These are phyloP conservation scores for Molossus alvarezi DNA, from an alignment of 2,797 vertebrate species.

Conservation along the genomic window DNA sequence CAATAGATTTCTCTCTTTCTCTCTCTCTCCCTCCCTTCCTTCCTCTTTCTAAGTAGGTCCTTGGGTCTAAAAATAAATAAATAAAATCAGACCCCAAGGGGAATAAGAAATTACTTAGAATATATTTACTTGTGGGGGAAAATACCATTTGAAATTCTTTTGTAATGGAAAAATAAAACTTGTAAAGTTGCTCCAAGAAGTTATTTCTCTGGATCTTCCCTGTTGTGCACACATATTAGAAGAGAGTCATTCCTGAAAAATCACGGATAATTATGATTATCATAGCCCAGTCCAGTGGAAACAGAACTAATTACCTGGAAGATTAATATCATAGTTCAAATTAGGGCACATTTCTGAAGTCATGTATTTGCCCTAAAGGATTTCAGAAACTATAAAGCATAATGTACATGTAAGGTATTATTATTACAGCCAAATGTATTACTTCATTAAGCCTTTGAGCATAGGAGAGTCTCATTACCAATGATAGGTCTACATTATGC, in stretches of 20 bases:
- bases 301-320: constrained; percentile 37
- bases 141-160: not conserved
- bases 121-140: not conserved
- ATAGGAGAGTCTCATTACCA: not conserved
- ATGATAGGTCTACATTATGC: not conserved
- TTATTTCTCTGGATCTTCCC: not conserved
- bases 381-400: constrained; percentile 53
- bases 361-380: constrained; percentile 48
- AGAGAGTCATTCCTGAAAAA: constrained; percentile 8
- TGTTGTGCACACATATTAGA: not conserved
- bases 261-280: not conserved
- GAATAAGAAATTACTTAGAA: constrained; percentile 35
- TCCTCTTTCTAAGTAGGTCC: too few relatives aligned
- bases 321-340: constrained; percentile 52
- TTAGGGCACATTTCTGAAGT: constrained; percentile 28
- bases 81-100: not conserved
- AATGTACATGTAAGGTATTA: not conserved
- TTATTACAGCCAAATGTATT: constrained; percentile 20
- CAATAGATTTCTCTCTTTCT: too few relatives aligned
- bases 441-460: constrained; percentile 30
- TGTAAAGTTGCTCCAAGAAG: not conserved
- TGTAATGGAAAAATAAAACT: constrained; percentile 5
- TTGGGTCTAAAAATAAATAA: too few relatives aligned
- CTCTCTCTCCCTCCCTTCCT: too few relatives aligned
- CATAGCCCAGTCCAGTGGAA: constrained; percentile 51